Base-by-base conservation (phyloP, 2,797 vertebrate genomes). In the Corythornis leucogaster region DNA sequence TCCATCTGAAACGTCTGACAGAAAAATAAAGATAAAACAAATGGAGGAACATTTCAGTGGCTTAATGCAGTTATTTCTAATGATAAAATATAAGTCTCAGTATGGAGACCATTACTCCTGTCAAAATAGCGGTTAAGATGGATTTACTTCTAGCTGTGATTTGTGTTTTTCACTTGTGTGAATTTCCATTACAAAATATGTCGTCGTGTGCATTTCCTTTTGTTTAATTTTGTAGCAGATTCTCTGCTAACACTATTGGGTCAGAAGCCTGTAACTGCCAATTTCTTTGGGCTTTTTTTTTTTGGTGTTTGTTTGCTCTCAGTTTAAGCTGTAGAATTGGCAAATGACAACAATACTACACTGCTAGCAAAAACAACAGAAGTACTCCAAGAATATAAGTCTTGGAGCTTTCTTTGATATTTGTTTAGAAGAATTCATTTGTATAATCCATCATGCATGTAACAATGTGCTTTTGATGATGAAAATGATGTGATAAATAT, bases 401-500 rank as follows among this genome's bases (percentile, higher is more conserved):
- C 33, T 78, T 53, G 21, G 43, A 78, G 78, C 48, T 92, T 92
- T 85, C 89, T 96, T 95, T 96, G 90, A 85, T 96, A 91, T 88
- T 97, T 95, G 86, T 96, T 97, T 91, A 87, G 89, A 95, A 95
- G 97, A 95, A 91, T 87, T 94, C 92, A 93, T 97, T 97, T 97
- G 59, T 97, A 54, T 96, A 92, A 94, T 97, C 92, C 89, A 70
- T 96, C 96, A 96, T 94, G 95, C 93, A 85, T 96, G 86, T 96
- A 96, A 96, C 95, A 96, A 90, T 94, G 71, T 87, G 89, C 84
- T 97, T 97, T 97, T 98, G 95, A 94, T 96, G 90, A 88, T 93
- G 88, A 92, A 94, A 97, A 96, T 92, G 75, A 85, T 95, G 97
- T 97, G 95, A 97, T 98, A 96, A 97, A 97, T 98, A 97, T 97